Evolutionary conservation across 2,888 invertebrate genomes (phyloP), one percentile per base, ranked within the genome.

Genomic region (Iselma pallidipennis): DNA sequence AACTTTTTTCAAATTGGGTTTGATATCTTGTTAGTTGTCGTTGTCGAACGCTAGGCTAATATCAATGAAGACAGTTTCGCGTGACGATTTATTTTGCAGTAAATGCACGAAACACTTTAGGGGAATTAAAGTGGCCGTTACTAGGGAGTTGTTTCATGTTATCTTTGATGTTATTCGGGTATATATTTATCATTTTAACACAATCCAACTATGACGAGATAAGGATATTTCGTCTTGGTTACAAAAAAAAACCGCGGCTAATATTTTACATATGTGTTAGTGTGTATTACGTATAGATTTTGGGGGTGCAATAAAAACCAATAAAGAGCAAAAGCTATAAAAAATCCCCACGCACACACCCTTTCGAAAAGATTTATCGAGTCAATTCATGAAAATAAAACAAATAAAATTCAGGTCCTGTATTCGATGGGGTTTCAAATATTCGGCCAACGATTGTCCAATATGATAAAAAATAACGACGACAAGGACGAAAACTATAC

Each of bases 301-400:
- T 19, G 37, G 16, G 2, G 37, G 16, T 37, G 16, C 55, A 63
- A 63, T 63, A 63, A 63, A 63, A 63, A 49, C 59, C 55, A 63
- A 63, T 63, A 63, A 63, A 63, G 45, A 55, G 26, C n/a, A 29
- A 57, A 54, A 45, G 55, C 58, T 16, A 50, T 58, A 58, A 58
- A 57, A 45, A 62, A n/a, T 21, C 21, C 12, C 9, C 4, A 14
- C 16, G n/a, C 37, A 6, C 23, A 49, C 33, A 31, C 61, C 58
- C 54, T 55, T 51, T 31, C 23, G 21, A 48, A 52, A 59, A 61
- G 56, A 63, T 63, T 63, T 63, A 63, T 63, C 62, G 63, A 50
- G 29, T 28, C 55, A 63, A 59, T 63, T 45, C 55, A 59, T 50
- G 63, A 57, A 57, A 61, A 56, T 62, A 56, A 49, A 63, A 63